phyloP scores from a whole-genome alignment of 2,113 vertebrate species.

The Bungarus multicinctus region DNA sequence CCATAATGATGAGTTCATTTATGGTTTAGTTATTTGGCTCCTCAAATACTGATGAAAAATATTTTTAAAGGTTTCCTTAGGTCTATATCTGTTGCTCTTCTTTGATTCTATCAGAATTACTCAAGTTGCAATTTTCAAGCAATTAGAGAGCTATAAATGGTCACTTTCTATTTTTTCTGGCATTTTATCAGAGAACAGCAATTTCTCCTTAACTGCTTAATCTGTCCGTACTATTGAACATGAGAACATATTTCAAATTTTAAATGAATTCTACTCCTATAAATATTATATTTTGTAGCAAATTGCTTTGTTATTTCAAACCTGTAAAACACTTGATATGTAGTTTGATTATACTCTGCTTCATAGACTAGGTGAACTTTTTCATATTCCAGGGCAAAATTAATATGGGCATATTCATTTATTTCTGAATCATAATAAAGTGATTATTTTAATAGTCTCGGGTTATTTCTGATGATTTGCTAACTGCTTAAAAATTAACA shows the following conservation, averaged over 20 bases:
- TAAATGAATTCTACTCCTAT: slow-evolving; percentile 29
- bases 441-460: not conserved
- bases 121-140: slow-evolving; percentile 25
- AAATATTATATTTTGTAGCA: slow-evolving; percentile 26
- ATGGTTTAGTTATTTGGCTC: not conserved
- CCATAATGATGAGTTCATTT: not conserved
- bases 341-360: slow-evolving; percentile 29
- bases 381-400: slow-evolving; percentile 19
- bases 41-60: not conserved
- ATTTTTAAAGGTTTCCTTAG: not conserved
- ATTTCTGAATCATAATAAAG: not conserved
- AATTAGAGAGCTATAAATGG: not conserved
- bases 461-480: not conserved
- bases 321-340: not conserved
- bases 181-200: not conserved
- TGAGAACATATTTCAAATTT: slow-evolving; percentile 32
- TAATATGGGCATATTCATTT: not conserved
- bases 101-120: slow-evolving; percentile 32
- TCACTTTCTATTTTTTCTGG: slow-evolving; percentile 7
- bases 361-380: slow-evolving; percentile 3
- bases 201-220: slow-evolving; percentile 8
- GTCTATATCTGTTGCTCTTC: not conserved
- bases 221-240: slow-evolving; percentile 6
- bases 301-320: slow-evolving; percentile 34
- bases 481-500: not conserved